phyloP scores from a whole-genome alignment of 2,797 vertebrate genomes.

The Oceanodroma leucorhoa region DNA sequence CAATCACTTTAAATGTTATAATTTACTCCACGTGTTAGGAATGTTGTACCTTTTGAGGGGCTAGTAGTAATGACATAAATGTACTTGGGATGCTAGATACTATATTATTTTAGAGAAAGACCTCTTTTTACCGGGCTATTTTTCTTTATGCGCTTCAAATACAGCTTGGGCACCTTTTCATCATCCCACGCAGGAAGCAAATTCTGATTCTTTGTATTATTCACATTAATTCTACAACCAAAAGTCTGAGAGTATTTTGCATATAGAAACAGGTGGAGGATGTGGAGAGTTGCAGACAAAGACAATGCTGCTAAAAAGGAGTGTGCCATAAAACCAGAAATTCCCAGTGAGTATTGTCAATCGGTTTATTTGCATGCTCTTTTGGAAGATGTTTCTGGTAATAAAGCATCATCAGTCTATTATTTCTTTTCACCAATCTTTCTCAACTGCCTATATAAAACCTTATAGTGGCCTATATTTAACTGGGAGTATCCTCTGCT shows the following conservation, averaged over 20 bases:
- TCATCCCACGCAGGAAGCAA: not conserved
- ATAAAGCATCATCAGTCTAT: slow-evolving; percentile 40
- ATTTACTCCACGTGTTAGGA: not conserved
- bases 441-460: slow-evolving; percentile 36
- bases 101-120: not conserved
- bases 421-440: slow-evolving; percentile 54
- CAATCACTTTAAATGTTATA: not conserved
- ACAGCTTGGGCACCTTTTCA: not conserved
- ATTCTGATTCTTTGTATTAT: not conserved
- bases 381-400: slow-evolving; percentile 8
- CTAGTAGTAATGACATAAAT: not conserved
- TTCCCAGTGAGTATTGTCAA: not conserved
- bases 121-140: not conserved
- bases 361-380: slow-evolving; percentile 48
- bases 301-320: not conserved
- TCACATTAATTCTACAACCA: not conserved
- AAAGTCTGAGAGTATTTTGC: not conserved
- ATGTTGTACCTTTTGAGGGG: not conserved
- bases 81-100: not conserved
- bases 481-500: slow-evolving; percentile 65
- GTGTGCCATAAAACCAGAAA: not conserved
- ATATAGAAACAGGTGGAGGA: not conserved
- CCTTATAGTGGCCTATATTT: slow-evolving; percentile 44
- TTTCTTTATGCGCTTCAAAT: not conserved
- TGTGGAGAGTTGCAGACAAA: not conserved